Base-by-base conservation (phyloP, 2,113 vertebrate genomes). In the Tichodroma muraria region DNA sequence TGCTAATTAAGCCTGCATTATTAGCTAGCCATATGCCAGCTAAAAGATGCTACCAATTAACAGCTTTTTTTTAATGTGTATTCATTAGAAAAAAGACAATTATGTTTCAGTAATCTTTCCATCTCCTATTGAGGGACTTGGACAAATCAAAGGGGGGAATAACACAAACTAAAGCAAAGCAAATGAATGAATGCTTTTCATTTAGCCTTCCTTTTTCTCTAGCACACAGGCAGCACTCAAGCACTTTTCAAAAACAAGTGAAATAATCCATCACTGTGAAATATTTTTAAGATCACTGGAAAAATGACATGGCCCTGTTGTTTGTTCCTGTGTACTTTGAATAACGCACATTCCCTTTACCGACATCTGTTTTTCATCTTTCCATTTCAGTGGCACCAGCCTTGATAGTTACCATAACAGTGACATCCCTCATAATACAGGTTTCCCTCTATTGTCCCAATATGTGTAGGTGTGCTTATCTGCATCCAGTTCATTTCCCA, bases 1-100 rank as follows among this genome's bases (percentile, higher is more conserved):
- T 94, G 88, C 89, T 94, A 96, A 94, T 93, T 96, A 98, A 98
- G 72, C 92, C 96, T 95, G 97, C 98, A 97, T 98, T 98, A 98
- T 98, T 97, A 98, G 97, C 77, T 97, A 95, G 87, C 98, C 98
- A 98, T 98, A 98, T 98, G 98, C 96, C 96, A 94, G 73, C 96
- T 97, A 97, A 93, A 97, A 97, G 95, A 97, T 91, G 75, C 64
- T 88, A 94, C 81, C 83, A 93, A 96, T 97, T 96, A 94, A 71
- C 64, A 90, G 71, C 27, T 60, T 52, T 80, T 88, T 75, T 49
- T 21, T 31, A 61, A 68, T 57, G n/a, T 69, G 68, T 68, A 68
- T 85, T 94, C 54, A 88, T 94, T 88, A 91, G 63, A 16, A 89
- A 89, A 94, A 91, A 57, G 20, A 4, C 49, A 64, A n/a, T 33